These are phyloP conservation scores for Takifugu bimaculatus DNA, from an alignment of 2,113 vertebrate species.

Conservation along the genomic window DNA sequence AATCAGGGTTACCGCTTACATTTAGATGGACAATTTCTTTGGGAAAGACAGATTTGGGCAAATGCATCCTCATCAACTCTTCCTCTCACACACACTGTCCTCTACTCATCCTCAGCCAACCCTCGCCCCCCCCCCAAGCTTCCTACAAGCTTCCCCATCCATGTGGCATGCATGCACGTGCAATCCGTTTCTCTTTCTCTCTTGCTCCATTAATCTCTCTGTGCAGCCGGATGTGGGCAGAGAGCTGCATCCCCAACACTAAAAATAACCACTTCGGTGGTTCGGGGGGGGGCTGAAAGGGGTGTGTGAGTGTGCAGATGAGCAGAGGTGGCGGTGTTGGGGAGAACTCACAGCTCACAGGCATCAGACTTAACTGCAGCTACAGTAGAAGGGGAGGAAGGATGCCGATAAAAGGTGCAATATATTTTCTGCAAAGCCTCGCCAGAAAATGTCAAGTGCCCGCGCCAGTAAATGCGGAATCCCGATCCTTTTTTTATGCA, in stretches of 20 bases:
- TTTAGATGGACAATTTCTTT: conserved; percentile 16
- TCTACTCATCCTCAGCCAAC: conserved; percentile 17
- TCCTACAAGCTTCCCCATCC: conserved; percentile 46
- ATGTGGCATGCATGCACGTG: conserved; percentile 71
- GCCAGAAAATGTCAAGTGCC: conserved; percentile 30
- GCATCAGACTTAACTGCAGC: conserved; percentile 46
- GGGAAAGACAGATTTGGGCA: conserved; percentile 23
- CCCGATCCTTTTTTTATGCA: background rate
- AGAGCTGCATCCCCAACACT: conserved; percentile 72
- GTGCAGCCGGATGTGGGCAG: conserved; percentile 63
- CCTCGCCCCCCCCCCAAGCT: conserved; percentile 21
- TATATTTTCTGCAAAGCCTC: conserved; percentile 40
- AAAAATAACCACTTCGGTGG: conserved; percentile 73
- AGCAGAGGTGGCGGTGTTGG: background rate
- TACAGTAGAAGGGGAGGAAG: conserved; percentile 10
- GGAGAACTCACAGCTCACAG: conserved; percentile 39
- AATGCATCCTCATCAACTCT: conserved; percentile 24
- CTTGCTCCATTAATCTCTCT: conserved; percentile 75
- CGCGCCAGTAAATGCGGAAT: conserved; percentile 3
- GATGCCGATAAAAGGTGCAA: conserved; percentile 4
- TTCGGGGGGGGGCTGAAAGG: conserved; percentile 29
- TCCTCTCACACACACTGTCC: conserved; percentile 18
- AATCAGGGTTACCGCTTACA: conserved; percentile 24
- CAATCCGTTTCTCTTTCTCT: conserved; percentile 63
- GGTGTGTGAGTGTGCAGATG: conserved; percentile 9